Evolutionary conservation across 2,797 vertebrate species (phyloP).

Genomic region (Coregonus ussuriensis): DNA sequence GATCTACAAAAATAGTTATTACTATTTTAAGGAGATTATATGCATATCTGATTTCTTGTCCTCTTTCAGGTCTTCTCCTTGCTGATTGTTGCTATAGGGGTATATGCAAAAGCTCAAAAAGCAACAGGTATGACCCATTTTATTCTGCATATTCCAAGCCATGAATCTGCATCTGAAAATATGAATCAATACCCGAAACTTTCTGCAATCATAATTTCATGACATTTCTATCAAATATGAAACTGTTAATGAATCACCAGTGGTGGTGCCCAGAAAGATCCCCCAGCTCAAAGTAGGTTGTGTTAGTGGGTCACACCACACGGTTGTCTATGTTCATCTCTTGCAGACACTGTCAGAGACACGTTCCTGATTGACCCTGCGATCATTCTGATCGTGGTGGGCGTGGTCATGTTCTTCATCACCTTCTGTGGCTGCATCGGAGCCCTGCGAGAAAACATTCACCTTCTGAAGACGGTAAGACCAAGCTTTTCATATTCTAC

Average conservation of each 20-base stretch:
- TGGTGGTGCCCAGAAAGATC: background rate
- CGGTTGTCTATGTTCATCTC: constrained; percentile 38
- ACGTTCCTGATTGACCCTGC: constrained; percentile 79
- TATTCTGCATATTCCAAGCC: background rate
- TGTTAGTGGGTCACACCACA: background rate
- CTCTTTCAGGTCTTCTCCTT: constrained; percentile 75
- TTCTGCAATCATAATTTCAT: background rate
- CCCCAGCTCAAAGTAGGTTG: background rate
- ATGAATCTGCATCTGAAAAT: background rate
- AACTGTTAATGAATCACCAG: background rate
- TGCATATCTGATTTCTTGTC: background rate
- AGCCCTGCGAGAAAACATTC: constrained; percentile 79
- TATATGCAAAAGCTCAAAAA: constrained; percentile 79
- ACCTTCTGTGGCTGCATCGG: constrained; percentile 82
- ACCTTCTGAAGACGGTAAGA: constrained; percentile 77
- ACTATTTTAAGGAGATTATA: background rate
- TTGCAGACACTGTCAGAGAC: constrained; percentile 77
- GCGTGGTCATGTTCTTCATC: constrained; percentile 84
- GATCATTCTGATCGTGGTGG: constrained; percentile 79
- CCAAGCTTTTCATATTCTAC: background rate
- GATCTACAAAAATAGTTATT: background rate
- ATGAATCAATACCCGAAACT: background rate
- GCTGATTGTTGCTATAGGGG: constrained; percentile 78
- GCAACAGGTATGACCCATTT: constrained; percentile 70
- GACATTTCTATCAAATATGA: background rate